Conservation (phyloP, 2,797 vertebrate genomes). For the Phrynocephalus guinanensis region DNA sequence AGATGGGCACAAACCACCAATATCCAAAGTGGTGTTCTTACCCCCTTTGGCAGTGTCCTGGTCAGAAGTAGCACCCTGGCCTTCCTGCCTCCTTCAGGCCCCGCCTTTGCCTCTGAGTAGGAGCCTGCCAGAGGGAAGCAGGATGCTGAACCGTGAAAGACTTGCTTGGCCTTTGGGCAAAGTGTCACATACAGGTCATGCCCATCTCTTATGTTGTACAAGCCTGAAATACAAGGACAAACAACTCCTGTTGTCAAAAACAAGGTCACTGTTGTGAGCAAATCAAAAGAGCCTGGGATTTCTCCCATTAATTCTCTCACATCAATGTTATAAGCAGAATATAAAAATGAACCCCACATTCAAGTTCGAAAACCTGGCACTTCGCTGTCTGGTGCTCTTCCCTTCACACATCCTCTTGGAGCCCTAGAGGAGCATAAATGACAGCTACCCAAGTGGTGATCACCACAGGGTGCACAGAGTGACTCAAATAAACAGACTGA, state of each 20-base stretch:
- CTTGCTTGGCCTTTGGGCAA: no score
- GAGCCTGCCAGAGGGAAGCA: no score
- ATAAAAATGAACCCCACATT: background rate
- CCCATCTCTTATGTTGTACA: background rate
- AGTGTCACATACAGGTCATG: no score
- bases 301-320: background rate
- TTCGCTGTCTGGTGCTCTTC: background rate
- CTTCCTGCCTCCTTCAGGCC: no score
- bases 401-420: background rate
- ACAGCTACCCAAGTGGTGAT: background rate
- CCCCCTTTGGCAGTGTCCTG: no score
- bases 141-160: no score
- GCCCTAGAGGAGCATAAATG: background rate
- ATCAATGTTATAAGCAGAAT: background rate
- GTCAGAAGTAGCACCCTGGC: no score
- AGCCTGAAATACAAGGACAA: background rate
- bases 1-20: no score
- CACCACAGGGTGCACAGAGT: background rate
- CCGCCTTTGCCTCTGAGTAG: no score
- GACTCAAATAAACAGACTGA: background rate
- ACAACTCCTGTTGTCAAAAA: background rate
- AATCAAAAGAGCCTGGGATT: background rate
- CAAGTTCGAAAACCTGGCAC: background rate
- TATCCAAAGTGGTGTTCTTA: no score
- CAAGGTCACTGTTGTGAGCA: background rate